Base-by-base conservation (phyloP, 2,797 vertebrate species). In the Mallotus villosus region DNA sequence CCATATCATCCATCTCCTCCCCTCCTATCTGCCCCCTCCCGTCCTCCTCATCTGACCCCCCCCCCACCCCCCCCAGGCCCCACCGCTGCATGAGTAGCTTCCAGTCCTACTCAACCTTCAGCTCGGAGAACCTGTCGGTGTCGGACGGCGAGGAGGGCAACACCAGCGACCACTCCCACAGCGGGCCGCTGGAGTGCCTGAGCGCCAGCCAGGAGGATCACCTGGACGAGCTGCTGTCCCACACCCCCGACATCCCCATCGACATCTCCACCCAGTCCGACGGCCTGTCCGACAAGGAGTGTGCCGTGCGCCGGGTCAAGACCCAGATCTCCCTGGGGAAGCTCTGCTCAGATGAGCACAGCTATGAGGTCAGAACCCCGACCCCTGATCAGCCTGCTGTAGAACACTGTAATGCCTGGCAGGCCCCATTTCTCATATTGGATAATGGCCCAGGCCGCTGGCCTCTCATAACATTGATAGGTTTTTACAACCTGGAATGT, bases 91-190 rank as follows among this genome's bases (percentile, higher is more conserved):
- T 99, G 89, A 96, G 95, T 86, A 97, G 95, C 90, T 99, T 96
- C 88, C 96, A 98, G 94, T 99, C 97, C 0, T 98, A 98, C 82
- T 99, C 98, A 4, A 99, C 98, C 58, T 98, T 99, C 88, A 99
- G 98, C 88, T 99, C 98, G 0, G 98, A 99, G 91, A 99, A 99
- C 84, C 93, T 99, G 89, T 99, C 98, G 0, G 96, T 95, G 84
- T 98, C 97, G 0, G 98, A 99, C 0, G 97, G 97, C 17, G 98
- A 99, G 86, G 98, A 99, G 85, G 97, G 97, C n/a, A 99, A 99
- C 90, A 99, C 98, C 16, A 99, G 97, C 0, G 97, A 99, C 83
- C 98, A 96, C 85, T 99, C 97, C 0, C 96, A 96, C 92, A 94
- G 94, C 22, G 93, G 93, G 2, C 97, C 97, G 19, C 94, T 97